Evolutionary conservation across 53 echinoderm and acorn worm genomes (phyloP), one percentile per base, ranked within the genome.

Genomic region (Luidia sarsii): DNA sequence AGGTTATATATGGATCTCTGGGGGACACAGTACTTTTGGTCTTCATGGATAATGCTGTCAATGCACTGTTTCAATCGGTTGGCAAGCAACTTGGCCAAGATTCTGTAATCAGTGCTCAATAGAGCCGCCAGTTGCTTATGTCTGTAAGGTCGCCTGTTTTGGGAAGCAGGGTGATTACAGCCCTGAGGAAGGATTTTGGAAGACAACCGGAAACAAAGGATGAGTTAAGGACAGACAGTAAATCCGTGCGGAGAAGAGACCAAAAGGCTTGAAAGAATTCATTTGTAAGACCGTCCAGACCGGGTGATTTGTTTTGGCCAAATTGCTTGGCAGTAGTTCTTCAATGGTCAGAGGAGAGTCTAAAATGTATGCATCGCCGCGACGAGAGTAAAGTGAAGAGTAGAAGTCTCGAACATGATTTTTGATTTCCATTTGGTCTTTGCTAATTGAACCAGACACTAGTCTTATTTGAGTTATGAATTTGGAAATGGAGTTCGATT

Each of bases 1-100:
- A n/a, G n/a, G n/a, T n/a, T n/a, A n/a, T n/a, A n/a, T n/a, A 92
- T 89, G 5, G 82, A 61, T 33, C 92, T 56, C 14, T 88, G 82
- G 14, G 87, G 80, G 3, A 91, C 80, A 33, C 75, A 41, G 75
- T 87, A 91, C 1, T 72, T 62, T 24, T 91, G 91, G 48, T 59
- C 64, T 19, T 13, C 49, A 64, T 71, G 84, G 1, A 87, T 22
- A 36, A 91, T 46, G 48, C 64, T 39, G 0, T 15, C 8, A 28
- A 91, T 39, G 46, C 69, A 68, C 18, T 33, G 60, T 30, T 65
- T 50, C 3, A 91, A 8, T 10, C 87, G 52, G 35, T 57, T 52
- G 14, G 80, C 80, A 7, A 91, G 39, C 19, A 79, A 11, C 53
- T 87, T 87, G 6, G 91, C 32, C 28, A 87, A 39, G 19, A 91